Evolutionary conservation across 2,888 invertebrate genomes (phyloP).

Genomic region (Scaptomyza parva): DNA sequence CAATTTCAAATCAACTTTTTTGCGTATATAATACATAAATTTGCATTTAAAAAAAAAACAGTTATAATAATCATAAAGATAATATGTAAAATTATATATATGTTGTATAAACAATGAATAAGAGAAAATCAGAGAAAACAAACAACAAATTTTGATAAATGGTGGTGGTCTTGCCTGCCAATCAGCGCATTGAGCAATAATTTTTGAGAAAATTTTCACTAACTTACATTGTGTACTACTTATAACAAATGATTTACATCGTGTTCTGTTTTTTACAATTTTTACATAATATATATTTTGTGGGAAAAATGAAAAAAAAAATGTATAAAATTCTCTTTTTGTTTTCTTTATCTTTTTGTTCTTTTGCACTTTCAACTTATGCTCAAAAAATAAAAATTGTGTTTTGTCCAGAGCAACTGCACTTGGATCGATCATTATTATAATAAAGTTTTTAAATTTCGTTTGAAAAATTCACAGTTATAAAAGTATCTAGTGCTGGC

Average conservation of each 20-base stretch:
- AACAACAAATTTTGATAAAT: conserved; percentile 2
- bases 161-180: conserved; percentile 4
- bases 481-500: conserved; percentile 49
- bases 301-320: conserved; percentile 26
- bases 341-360: conserved; percentile 48
- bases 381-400: too few species aligned
- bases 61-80: conserved; percentile 39
- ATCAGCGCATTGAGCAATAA: conserved; percentile 41
- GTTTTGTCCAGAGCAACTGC: conserved; percentile 24
- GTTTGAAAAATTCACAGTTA: conserved; percentile 76
- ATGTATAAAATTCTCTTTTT: conserved; percentile 25
- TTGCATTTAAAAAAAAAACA: conserved; percentile 43
- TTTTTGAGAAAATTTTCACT: conserved; percentile 44
- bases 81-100: conserved; percentile 1
- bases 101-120: conserved; percentile 6
- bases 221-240: conserved; percentile 37
- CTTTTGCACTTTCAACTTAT: conserved; percentile 45
- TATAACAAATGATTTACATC: conserved; percentile 26
- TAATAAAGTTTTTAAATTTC: conserved; percentile 10
- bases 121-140: not conserved
- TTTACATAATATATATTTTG: conserved; percentile 45
- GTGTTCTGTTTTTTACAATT: conserved; percentile 37
- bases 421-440: not conserved
- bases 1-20: conserved; percentile 9
- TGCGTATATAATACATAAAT: conserved; percentile 9